Conservation (phyloP, 2,888 invertebrate genomes). For the Aradus depressus region DNA sequence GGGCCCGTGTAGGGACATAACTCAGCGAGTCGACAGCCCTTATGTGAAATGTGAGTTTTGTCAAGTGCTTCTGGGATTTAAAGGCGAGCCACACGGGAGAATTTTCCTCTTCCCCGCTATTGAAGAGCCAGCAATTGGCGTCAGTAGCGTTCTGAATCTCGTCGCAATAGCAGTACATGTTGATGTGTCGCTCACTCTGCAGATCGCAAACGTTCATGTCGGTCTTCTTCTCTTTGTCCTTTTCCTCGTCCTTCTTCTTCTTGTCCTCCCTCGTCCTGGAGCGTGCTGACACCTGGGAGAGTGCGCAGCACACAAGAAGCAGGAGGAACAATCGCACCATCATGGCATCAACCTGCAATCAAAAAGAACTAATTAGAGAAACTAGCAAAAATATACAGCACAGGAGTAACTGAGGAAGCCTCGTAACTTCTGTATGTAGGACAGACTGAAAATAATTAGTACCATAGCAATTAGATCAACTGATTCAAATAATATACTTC, state of each 20-base stretch:
- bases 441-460: no score
- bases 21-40: conserved; percentile 56
- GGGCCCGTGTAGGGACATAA: conserved; percentile 58
- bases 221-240: conserved; percentile 6
- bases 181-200: conserved; percentile 30
- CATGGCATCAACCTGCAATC: conserved; percentile 21
- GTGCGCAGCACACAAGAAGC: neutral
- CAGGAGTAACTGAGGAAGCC: no score
- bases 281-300: conserved; percentile 9
- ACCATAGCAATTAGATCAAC: no score
- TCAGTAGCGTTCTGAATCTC: conserved; percentile 49
- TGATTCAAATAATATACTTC: no score
- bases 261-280: conserved; percentile 17
- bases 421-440: no score
- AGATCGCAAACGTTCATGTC: conserved; percentile 31
- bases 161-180: conserved; percentile 51
- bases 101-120: conserved; percentile 52
- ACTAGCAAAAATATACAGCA: no score
- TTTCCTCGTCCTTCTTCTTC: conserved; percentile 18
- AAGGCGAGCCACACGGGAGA: conserved; percentile 66
- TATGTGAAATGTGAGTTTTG: conserved; percentile 59
- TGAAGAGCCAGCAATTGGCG: conserved; percentile 68
- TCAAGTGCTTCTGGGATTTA: conserved; percentile 56
- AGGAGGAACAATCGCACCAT: conserved; percentile 16
- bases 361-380: no score